Base-by-base conservation (phyloP, 2,113 vertebrate species). In the Garra rufa region DNA sequence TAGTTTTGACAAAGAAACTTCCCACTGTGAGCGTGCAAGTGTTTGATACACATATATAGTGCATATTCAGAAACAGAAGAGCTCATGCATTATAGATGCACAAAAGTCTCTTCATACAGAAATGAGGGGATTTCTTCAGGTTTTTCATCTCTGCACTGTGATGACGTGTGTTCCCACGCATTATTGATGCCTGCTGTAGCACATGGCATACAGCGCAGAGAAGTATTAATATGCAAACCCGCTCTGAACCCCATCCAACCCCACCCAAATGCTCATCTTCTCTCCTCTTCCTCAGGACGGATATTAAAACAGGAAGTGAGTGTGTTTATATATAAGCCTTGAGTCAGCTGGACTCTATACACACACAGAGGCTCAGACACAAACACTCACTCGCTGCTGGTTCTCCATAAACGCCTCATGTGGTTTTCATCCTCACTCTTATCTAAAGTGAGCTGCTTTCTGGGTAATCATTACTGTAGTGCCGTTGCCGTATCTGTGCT, bases 151-250 rank as follows among this genome's bases (percentile, higher is more conserved):
- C 88, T 89, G 89, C 90, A 89, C 87, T 86, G 85, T 71, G 74
- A 75, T 89, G 73, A 93, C 76, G 84, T 91, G 89, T 90, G 74
- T 76, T 52, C 46, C 41, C 89, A 92, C 93, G 81, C 88, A 93
- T 94, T 88, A 91, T 93, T 93, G 90, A 94, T 91, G 88, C 59
- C 63, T 11, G 15, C 50, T 79, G 84, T 67, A 81, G 65, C 65
- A 30, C 76, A 82, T 83, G 79, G 75, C 85, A 87, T 73, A 38
- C 61, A 81, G 28, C n/a, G 67, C 65, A 80, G 84, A 52, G 28
- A 3, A 57, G 21, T 57, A 88, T 85, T 78, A 84, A 87, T 85
- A 88, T 85, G 82, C 86, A 81, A 70, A 41, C 30, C 5, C 73
- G 6, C 78, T 71, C 52, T 26, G 2, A 13, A 14, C 30, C 6